Percentiles rank a stretch among this genome's conserved stretches.
These are phyloP conservation scores for Hydrocynus forskahlii DNA, from an alignment of 2,797 vertebrate species.

Conservation along the genomic window DNA sequence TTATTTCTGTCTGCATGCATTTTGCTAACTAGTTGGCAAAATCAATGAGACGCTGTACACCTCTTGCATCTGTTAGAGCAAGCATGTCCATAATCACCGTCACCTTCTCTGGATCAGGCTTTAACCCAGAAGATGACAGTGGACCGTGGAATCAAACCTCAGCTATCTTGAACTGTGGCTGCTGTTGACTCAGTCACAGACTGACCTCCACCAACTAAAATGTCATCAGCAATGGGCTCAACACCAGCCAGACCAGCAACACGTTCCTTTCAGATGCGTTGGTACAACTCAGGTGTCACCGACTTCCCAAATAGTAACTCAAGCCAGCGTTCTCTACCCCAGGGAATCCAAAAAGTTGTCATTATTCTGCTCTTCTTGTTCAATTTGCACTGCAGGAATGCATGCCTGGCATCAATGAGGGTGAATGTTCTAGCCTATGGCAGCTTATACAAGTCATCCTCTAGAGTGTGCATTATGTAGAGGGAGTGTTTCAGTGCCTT, in stretches of 20 bases:
- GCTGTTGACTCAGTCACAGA: too few relatives aligned
- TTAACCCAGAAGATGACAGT: too few relatives aligned
- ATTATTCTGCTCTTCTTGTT: constrained; percentile 65
- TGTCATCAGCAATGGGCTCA: constrained; percentile 35
- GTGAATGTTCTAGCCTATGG: constrained; percentile 65
- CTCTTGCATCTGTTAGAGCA: too few relatives aligned
- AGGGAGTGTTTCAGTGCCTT: constrained; percentile 63
- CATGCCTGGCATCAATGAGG: constrained; percentile 62
- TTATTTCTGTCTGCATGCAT: too few relatives aligned
- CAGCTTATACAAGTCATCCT: constrained; percentile 68
- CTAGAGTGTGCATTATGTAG: constrained; percentile 64
- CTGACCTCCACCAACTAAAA: constrained; percentile 9
- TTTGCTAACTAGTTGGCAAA: too few relatives aligned
- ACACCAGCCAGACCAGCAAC: neutral
- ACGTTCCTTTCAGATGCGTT: too few relatives aligned
- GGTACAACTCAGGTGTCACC: too few relatives aligned
- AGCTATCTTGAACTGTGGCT: too few relatives aligned
- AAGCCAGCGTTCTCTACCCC: constrained; percentile 22
- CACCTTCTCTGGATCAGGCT: constrained; percentile 4
- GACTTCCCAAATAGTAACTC: neutral
- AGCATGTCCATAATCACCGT: too few relatives aligned
- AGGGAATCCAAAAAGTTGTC: constrained; percentile 68
- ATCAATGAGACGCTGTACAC: too few relatives aligned
- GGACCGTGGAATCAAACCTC: too few relatives aligned
- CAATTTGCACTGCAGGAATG: constrained; percentile 65